Evolutionary conservation across 2,113 vertebrate species (phyloP), one percentile per base, ranked within the genome.

Genomic region (Scophthalmus maximus): DNA sequence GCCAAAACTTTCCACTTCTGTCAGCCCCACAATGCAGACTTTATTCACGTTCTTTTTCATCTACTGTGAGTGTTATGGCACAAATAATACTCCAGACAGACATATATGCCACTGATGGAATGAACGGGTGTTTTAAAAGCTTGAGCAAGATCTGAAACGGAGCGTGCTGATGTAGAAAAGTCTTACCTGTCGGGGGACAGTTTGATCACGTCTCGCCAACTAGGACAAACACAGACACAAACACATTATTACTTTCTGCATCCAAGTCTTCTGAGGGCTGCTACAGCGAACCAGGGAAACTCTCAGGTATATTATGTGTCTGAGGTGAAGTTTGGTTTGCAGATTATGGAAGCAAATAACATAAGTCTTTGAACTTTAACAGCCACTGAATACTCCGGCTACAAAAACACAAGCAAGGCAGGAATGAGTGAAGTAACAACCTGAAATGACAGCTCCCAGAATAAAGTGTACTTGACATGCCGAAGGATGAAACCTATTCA

Each of bases 141-240:
- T 51, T 12, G 46, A 65, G 73, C 57, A 61, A 68, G 46, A 68
- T 66, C 44, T 51, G 32, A 69, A 69, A 76, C 32, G 26, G 38
- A 51, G 40, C 1, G 0, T 49, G 67, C 36, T 36, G 58, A 74
- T 52, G 73, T 22, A 29, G 34, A 78, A 53, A 18, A 56, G 29
- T 38, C 90, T 81, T 87, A 91, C 88, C 87, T 93, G 64, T 80
- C 69, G 49, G 68, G 57, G 23, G 66, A 47, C 77, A 29, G 55
- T 61, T 60, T 1, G 12, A 70, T 22, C 25, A 47, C 8, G 76
- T 69, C 78, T 81, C 77, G 15, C 42, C 76, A 87, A 73, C 90
- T 91, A 66, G 52, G 63, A 84, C 59, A 75, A 73, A 88, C 78
- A 83, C 69, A 84, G 25, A 82, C 42, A 85, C 36, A 65, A 69